phyloP scores from a whole-genome alignment of 1,140 invertebrate genomes.

The Drosophila kohkoa region DNA sequence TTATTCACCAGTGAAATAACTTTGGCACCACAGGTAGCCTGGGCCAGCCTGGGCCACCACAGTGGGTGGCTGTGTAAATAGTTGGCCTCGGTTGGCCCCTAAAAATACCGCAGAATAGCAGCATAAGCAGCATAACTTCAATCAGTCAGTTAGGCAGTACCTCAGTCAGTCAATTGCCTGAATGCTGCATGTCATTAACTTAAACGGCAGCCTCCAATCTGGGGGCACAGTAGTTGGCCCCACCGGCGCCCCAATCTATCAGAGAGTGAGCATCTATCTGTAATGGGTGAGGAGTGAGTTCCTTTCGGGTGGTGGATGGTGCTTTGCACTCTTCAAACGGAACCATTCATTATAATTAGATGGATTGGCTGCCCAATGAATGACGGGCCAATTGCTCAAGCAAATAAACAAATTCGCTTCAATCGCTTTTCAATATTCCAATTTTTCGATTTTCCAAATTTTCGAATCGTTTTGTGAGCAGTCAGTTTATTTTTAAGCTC shows the following conservation, averaged over 20 bases:
- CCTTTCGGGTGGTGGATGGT: conserved; percentile 25
- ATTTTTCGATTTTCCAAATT: conserved; percentile 25
- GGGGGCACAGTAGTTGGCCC: conserved; percentile 56
- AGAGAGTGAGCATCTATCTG: conserved; percentile 30
- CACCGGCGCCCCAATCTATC: conserved; percentile 71
- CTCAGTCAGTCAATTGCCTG: conserved; percentile 51
- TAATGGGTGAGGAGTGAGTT: conserved; percentile 11
- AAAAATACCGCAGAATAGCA: conserved; percentile 62
- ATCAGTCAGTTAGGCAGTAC: conserved; percentile 39
- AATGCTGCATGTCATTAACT: conserved; percentile 59
- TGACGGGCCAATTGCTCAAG: conserved; percentile 79
- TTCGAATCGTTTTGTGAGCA: conserved; percentile 5
- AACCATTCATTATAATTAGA: conserved; percentile 73
- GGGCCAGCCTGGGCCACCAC: conserved; percentile 54
- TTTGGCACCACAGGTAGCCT: conserved; percentile 67
- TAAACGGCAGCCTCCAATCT: conserved; percentile 57
- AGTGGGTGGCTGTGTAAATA: conserved; percentile 82
- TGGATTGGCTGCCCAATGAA: conserved; percentile 61
- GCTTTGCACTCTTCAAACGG: conserved; percentile 41
- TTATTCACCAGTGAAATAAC: conserved; percentile 28
- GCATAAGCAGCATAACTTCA: conserved; percentile 42
- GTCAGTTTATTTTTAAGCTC: conserved; percentile 66
- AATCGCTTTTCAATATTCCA: conserved; percentile 38
- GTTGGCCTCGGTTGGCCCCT: conserved; percentile 75
- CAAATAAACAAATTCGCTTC: conserved; percentile 75